A percentile compares a stretch with the other conserved stretches of the same genome.
Conservation (phyloP, 2,797 vertebrate species). For the Sebastes glaucus region DNA sequence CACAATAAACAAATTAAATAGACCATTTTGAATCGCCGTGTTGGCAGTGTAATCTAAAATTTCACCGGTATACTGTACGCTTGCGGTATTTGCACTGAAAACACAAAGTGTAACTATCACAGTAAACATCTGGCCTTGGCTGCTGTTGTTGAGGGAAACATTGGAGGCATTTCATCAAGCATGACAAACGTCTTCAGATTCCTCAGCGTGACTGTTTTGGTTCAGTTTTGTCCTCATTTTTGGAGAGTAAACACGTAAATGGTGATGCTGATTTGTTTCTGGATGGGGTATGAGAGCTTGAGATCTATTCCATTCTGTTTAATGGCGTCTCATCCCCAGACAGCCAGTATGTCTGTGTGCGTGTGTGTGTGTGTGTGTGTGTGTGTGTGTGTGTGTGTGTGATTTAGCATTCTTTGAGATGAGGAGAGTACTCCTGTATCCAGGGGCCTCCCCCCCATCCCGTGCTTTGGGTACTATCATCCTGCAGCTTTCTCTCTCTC, state of each 20-base stretch:
- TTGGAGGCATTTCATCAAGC: slow-evolving; percentile 38
- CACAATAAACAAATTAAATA: slow-evolving; percentile 3
- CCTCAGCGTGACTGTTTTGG: slow-evolving; percentile 36
- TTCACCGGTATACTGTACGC: not conserved
- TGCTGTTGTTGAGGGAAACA: slow-evolving; percentile 22
- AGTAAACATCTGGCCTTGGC: slow-evolving; percentile 30
- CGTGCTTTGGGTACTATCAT: slow-evolving; percentile 74
- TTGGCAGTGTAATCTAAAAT: not conserved
- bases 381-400: slow-evolving; percentile 31
- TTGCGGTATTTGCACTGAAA: not conserved
- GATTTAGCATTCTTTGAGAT: slow-evolving; percentile 80
- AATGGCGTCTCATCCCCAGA: slow-evolving; percentile 70
- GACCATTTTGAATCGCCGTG: not conserved
- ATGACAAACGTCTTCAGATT: slow-evolving; percentile 25
- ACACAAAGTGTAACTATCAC: slow-evolving; percentile 15
- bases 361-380: slow-evolving; percentile 41
- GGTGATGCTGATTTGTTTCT: slow-evolving; percentile 66
- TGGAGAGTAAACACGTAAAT: slow-evolving; percentile 63
- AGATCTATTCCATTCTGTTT: slow-evolving; percentile 70
- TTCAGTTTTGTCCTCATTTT: slow-evolving; percentile 70
- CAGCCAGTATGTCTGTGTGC: slow-evolving; percentile 31
- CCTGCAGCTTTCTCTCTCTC: slow-evolving; percentile 54
- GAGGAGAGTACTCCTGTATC: slow-evolving; percentile 73
- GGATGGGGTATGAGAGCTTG: slow-evolving; percentile 45
- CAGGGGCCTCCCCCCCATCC: slow-evolving; percentile 68